phyloP scores from a whole-genome alignment of 1,140 invertebrate genomes.

The Heliothis virescens region DNA sequence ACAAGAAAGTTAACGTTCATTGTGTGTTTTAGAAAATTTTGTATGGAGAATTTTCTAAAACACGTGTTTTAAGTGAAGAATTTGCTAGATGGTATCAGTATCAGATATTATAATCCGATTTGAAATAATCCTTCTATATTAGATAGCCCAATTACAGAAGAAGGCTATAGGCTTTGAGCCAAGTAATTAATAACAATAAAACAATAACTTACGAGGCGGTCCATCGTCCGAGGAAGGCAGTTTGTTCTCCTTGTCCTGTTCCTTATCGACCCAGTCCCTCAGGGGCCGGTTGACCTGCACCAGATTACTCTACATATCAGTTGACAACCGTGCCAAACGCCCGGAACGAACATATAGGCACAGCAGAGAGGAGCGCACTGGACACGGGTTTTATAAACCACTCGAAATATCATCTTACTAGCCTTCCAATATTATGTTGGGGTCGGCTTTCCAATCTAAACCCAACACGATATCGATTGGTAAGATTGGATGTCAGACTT shows the following conservation, averaged over 20 bases:
- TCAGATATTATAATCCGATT: no score
- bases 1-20: no score
- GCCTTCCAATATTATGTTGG: no score
- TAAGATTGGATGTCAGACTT: no score
- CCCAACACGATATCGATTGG: no score
- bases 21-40: no score
- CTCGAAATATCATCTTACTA: not conserved
- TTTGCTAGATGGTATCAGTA: no score
- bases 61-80: no score
- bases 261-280: slow-evolving; percentile 83
- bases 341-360: not conserved
- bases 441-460: no score
- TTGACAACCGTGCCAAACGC: not conserved
- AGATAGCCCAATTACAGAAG: not conserved
- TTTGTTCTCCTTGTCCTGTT: slow-evolving; percentile 84
- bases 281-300: slow-evolving; percentile 79
- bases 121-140: no score
- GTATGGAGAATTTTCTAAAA: no score
- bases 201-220: slow-evolving; percentile 88
- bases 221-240: slow-evolving; percentile 87
- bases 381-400: not conserved
- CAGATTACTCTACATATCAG: slow-evolving; percentile 35
- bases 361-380: not conserved
- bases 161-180: not conserved
- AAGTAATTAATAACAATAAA: not conserved